Percentiles rank a stretch among this genome's conserved stretches.
Conservation (phyloP, 2,888 invertebrate species). For the Clistopyga incitator region DNA sequence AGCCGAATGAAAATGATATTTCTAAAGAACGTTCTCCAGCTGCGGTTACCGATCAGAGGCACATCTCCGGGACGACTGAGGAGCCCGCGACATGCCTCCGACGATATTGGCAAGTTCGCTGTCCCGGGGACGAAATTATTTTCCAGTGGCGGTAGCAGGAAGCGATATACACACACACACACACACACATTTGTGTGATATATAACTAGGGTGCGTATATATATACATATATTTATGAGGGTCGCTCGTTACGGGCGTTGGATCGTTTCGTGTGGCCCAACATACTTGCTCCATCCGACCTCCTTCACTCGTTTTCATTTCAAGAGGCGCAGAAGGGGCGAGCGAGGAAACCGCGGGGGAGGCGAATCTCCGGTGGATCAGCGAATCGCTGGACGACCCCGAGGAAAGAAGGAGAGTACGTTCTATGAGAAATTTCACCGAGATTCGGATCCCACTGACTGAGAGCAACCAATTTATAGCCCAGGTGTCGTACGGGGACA, state of each 20-base stretch:
- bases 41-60: conserved; percentile 76
- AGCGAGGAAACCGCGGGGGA: conserved; percentile 15
- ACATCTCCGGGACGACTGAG: conserved; percentile 81
- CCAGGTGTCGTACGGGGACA: conserved; percentile 53
- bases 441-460: conserved; percentile 58
- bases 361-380: conserved; percentile 44
- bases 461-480: conserved; percentile 63
- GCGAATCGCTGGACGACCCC: conserved; percentile 61
- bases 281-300: conserved; percentile 27
- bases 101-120: conserved; percentile 73
- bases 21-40: conserved; percentile 46
- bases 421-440: conserved; percentile 36
- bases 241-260: conserved; percentile 58
- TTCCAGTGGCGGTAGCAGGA: conserved; percentile 75
- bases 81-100: conserved; percentile 70
- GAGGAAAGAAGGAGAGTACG: conserved; percentile 36
- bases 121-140: conserved; percentile 73
- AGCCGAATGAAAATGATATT: conserved; percentile 12
- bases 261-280: conserved; percentile 39
- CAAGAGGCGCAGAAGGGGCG: conserved; percentile 36
- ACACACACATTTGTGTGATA: conserved; percentile 19
- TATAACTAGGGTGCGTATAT: conserved; percentile 25
- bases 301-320: conserved; percentile 54
- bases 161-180: conserved; percentile 65
- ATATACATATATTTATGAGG: conserved; percentile 48